Evolutionary conservation across 1,140 invertebrate genomes (phyloP), one percentile per base, ranked within the genome.

Genomic region (Nymphalis io): DNA sequence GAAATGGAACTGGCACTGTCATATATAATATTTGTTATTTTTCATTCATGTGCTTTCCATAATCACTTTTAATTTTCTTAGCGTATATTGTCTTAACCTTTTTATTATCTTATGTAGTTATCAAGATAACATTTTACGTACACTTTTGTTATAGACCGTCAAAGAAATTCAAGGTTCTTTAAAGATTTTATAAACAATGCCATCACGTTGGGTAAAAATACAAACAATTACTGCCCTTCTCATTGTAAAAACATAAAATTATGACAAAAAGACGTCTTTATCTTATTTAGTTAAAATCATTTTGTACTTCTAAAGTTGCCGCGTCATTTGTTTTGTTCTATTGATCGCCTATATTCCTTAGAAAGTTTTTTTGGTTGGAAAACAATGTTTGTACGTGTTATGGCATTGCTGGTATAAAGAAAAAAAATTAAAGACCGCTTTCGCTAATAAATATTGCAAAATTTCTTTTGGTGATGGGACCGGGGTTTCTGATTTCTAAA

Each of bases 171-270:
- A 11, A 48, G 18, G 6, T 2, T 51, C 11, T 20, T 38, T 38
- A 39, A 11, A 3, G 33, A 38, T 59, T 59, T 59, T 38, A 38
- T 38, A 59, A 59, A 67, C 16, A 63, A 66, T 57, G 57, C 63
- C 42, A 57, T 46, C 64, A 65, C n/a, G 63, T 57, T n/a, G 58
- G 10, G 57, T 67, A 67, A 70, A 63, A 74, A 70, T 64, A 67
- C 12, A 60, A 62, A 65, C 58, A 72, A 70, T 75, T 44, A 72
- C 57, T 72, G 57, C 55, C 39, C 18, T 59, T 71, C 71, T 72
- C 72, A 72, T 75, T 60, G 57, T 60, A 11, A 70, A 67, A 68
- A 61, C 20, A 46, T 65, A 68, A 74, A 73, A 67, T 27, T 57
- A 68, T 53, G 18, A 27, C 5, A 48, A 61, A 70, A 70, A 74